Percentiles rank a stretch among this genome's conserved stretches.
Conservation (phyloP, 2,888 invertebrate species). For the Frankliniella intonsa region DNA sequence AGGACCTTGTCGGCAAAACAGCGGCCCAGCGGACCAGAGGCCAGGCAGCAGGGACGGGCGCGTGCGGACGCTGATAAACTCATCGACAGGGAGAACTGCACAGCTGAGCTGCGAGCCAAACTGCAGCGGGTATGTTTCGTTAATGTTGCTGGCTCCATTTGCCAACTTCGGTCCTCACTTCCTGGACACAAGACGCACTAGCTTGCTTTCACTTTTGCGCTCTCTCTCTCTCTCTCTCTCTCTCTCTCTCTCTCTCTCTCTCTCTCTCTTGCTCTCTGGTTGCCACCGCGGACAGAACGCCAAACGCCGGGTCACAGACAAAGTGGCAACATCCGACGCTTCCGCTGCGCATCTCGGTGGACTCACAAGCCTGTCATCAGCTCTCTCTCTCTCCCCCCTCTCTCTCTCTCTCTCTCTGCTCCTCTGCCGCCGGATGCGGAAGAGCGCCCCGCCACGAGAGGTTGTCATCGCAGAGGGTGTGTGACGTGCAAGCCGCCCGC, state of each 20-base stretch:
- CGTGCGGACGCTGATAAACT: not conserved
- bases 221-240: too few species aligned
- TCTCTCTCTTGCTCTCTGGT: too few species aligned
- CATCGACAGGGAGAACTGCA: too few species aligned
- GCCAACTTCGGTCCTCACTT: too few species aligned
- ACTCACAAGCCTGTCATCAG: conserved; percentile 18
- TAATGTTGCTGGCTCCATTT: too few species aligned
- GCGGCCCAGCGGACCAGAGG: not conserved
- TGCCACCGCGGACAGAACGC: too few species aligned
- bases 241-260: too few species aligned
- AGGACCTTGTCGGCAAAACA: not conserved
- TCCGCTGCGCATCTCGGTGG: conserved; percentile 13
- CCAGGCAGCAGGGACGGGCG: not conserved
- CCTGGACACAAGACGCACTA: too few species aligned
- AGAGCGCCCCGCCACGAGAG: not conserved
- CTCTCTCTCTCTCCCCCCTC: not conserved
- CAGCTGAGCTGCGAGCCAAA: too few species aligned
- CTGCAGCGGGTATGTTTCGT: too few species aligned
- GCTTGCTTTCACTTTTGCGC: too few species aligned
- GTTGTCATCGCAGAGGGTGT: not conserved
- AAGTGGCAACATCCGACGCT: conserved; percentile 18
- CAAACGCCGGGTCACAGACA: not conserved
- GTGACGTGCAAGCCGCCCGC: too few species aligned
- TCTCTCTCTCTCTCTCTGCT: not conserved
- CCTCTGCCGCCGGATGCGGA: not conserved